Percentiles rank a stretch among this genome's conserved stretches.
Conservation (phyloP, 2,888 invertebrate species). For the Drosophila pegasa region DNA sequence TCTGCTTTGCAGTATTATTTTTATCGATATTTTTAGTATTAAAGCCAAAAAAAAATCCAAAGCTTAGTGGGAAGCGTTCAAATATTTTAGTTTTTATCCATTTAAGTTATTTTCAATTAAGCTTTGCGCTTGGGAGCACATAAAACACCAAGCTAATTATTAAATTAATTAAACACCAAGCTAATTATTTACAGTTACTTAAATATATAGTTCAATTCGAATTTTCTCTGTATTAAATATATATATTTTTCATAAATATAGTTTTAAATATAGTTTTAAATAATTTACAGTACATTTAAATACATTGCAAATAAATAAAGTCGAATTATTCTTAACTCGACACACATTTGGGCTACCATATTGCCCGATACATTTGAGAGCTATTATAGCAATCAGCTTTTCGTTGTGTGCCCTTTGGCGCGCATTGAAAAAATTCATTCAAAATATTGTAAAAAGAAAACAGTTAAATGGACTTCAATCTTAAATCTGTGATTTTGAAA, state of each 20-base stretch:
- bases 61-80: not conserved
- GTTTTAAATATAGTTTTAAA: not conserved
- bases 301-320: not conserved
- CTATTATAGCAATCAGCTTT: slow-evolving; percentile 4
- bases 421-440: not conserved
- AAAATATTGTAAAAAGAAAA: too few species aligned
- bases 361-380: not conserved
- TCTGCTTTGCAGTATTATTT: not conserved
- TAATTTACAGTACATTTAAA: not conserved
- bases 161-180: too few species aligned
- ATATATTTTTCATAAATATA: not conserved
- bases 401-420: not conserved
- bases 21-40: slow-evolving; percentile 1
- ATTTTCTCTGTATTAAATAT: too few species aligned
- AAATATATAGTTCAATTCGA: too few species aligned
- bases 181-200: too few species aligned
- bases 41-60: not conserved
- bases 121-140: not conserved
- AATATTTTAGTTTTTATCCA: not conserved
- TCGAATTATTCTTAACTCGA: not conserved
- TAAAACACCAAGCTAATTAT: too few species aligned
- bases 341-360: slow-evolving; percentile 16
- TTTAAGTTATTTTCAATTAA: not conserved
- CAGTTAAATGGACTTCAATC: too few species aligned
- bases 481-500: too few species aligned